Conservation (phyloP, 1,140 invertebrate species). For the Nymphalis io region DNA sequence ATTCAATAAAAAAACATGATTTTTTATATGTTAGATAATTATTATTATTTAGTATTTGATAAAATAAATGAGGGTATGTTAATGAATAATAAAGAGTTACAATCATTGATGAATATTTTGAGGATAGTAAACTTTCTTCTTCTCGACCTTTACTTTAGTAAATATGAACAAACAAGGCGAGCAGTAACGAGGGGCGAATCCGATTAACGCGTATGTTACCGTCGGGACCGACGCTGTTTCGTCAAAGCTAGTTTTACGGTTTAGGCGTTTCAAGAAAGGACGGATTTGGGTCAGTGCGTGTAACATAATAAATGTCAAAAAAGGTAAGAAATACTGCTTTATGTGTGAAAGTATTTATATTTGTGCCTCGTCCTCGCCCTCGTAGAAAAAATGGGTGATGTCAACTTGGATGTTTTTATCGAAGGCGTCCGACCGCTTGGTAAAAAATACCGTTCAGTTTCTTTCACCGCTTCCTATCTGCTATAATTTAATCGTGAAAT, state of each 20-base stretch:
- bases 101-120: background rate
- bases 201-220: constrained; percentile 36
- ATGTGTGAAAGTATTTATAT: background rate
- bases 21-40: no score
- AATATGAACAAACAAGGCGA: constrained; percentile 16
- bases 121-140: background rate
- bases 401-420: background rate
- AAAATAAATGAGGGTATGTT: no score
- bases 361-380: background rate
- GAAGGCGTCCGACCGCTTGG: background rate
- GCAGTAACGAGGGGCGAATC: constrained; percentile 27
- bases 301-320: constrained; percentile 33
- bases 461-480: no score
- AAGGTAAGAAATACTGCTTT: constrained; percentile 3
- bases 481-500: no score
- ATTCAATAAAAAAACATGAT: no score
- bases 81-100: background rate
- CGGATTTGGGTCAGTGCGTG: constrained; percentile 30
- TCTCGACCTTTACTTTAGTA: constrained; percentile 27
- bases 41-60: no score
- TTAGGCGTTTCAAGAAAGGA: constrained; percentile 20
- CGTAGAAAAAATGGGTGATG: background rate
- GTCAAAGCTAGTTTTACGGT: constrained; percentile 20
- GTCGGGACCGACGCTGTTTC: constrained; percentile 21
- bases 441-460: background rate